Evolutionary conservation across 1,140 invertebrate genomes (phyloP).

Genomic region (Euglossa dilemma): DNA sequence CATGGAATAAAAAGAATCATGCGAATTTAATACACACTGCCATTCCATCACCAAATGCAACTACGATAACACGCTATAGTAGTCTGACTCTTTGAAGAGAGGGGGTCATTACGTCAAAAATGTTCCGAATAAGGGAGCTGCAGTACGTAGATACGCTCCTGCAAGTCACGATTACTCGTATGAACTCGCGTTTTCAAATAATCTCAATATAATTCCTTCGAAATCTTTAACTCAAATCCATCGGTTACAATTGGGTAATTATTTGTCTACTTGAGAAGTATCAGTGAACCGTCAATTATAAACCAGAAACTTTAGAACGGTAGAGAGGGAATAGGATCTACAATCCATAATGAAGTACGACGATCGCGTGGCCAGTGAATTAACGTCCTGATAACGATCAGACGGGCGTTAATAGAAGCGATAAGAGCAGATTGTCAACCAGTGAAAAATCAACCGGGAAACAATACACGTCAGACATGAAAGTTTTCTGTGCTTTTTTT

Average conservation of each 20-base stretch:
- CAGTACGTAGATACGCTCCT: conserved; percentile 27
- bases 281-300: background rate
- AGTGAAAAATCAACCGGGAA: background rate
- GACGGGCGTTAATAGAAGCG: background rate
- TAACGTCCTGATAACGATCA: conserved; percentile 13
- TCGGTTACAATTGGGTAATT: background rate
- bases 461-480: conserved; percentile 24
- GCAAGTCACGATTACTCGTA: conserved; percentile 3
- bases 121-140: conserved; percentile 16
- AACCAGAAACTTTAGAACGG: background rate
- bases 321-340: background rate
- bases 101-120: conserved; percentile 1
- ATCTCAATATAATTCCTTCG: background rate
- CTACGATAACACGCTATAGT: background rate
- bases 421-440: conserved; percentile 19
- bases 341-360: conserved; percentile 19
- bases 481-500: background rate
- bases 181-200: background rate
- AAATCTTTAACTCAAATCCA: background rate
- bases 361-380: conserved; percentile 11
- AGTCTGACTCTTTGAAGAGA: background rate
- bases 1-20: conserved; percentile 13
- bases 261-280: background rate
- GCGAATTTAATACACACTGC: background rate
- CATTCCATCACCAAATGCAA: background rate